phyloP scores from a whole-genome alignment of 2,888 invertebrate genomes.

The Eupithecia subfuscata region DNA sequence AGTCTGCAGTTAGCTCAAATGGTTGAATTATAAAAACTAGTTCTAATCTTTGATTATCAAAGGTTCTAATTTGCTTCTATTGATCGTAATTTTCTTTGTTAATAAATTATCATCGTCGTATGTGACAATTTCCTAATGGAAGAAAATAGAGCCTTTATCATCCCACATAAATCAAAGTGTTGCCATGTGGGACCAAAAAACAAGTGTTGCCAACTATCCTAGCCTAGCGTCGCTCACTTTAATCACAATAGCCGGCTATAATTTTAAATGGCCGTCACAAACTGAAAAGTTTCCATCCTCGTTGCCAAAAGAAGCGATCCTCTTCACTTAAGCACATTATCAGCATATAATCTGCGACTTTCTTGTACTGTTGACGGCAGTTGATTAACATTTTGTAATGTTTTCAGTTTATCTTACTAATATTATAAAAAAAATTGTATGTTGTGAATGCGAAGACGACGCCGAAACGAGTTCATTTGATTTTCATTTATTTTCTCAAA shows the following conservation, averaged over 20 bases:
- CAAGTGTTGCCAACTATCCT: neutral
- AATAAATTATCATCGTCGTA: no score
- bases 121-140: neutral
- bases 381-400: neutral
- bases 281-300: conserved; percentile 34
- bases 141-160: neutral
- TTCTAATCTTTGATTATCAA: no score
- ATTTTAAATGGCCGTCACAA: conserved; percentile 40
- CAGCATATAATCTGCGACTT: conserved; percentile 44
- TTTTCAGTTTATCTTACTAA: neutral
- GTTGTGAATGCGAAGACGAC: no score
- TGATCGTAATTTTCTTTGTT: no score
- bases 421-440: neutral
- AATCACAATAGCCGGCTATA: conserved; percentile 29
- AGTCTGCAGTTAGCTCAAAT: no score
- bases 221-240: neutral
- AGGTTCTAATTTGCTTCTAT: no score
- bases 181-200: neutral
- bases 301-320: conserved; percentile 41
- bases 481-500: no score
- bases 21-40: no score
- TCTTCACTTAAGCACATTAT: conserved; percentile 44
- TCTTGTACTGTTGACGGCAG: conserved; percentile 29
- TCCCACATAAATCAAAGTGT: neutral
- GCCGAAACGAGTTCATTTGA: no score